These are phyloP conservation scores for Temnothorax unifasciatus DNA, from an alignment of 2,888 invertebrate genomes.

Conservation along the genomic window DNA sequence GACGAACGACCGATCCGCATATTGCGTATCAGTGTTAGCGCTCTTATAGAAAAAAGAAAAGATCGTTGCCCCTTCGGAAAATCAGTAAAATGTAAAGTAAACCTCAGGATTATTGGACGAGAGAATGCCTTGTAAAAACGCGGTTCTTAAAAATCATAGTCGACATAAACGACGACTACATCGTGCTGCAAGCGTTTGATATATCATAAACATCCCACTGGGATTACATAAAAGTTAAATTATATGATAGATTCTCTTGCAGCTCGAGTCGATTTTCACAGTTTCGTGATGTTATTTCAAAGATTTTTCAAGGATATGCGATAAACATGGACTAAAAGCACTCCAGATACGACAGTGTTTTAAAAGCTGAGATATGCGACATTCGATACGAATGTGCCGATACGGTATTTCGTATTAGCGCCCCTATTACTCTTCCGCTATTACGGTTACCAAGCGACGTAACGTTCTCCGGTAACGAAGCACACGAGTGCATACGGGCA, in stretches of 20 bases:
- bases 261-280: neutral
- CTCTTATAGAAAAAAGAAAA: conserved; percentile 38
- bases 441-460: conserved; percentile 45
- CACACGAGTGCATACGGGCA: conserved; percentile 42
- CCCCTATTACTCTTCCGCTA: conserved; percentile 43
- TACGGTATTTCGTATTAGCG: conserved; percentile 51
- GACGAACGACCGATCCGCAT: conserved; percentile 58
- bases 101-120: neutral
- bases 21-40: conserved; percentile 42
- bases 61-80: conserved; percentile 19
- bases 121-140: neutral
- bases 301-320: neutral
- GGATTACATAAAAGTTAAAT: neutral
- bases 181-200: neutral
- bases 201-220: neutral
- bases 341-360: neutral
- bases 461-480: conserved; percentile 51
- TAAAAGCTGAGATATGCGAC: conserved; percentile 9
- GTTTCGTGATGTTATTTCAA: too few relatives aligned
- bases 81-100: neutral
- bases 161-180: neutral
- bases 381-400: conserved; percentile 13
- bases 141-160: neutral
- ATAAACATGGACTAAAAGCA: neutral
- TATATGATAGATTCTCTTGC: neutral